phyloP scores from a whole-genome alignment of 2,888 invertebrate species.

The Phengaris arion region DNA sequence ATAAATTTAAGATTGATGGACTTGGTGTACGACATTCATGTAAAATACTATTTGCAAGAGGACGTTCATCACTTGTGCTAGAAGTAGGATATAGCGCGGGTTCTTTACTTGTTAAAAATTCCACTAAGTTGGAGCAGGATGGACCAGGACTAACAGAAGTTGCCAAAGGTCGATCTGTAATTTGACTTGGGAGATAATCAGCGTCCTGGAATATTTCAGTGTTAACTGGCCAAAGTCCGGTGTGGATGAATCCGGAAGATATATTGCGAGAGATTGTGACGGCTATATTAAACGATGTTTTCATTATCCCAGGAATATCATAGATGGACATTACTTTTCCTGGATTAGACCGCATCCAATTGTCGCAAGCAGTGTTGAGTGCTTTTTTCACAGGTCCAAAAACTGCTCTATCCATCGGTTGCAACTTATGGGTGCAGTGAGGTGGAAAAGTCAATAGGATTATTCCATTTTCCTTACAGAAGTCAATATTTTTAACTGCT shows the following conservation, averaged over 20 bases:
- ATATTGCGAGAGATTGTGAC: slow-evolving; percentile 37
- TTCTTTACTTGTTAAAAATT: too few species aligned
- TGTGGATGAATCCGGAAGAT: slow-evolving; percentile 32
- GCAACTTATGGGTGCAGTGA: slow-evolving; percentile 39
- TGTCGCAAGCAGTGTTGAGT: slow-evolving; percentile 35
- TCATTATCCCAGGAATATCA: slow-evolving; percentile 34
- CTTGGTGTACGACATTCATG: too few species aligned
- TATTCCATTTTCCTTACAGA: slow-evolving; percentile 37
- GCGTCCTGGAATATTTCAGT: slow-evolving; percentile 37
- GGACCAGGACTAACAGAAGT: slow-evolving; percentile 28
- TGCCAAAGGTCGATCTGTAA: slow-evolving; percentile 36
- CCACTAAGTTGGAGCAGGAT: too few species aligned
- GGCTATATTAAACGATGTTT: slow-evolving; percentile 35
- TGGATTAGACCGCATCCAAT: slow-evolving; percentile 35
- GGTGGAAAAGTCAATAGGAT: slow-evolving; percentile 38
- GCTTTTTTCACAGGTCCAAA: slow-evolving; percentile 40
- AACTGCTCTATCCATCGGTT: slow-evolving; percentile 38
- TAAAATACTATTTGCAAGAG: too few species aligned
- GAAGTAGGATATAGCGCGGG: too few species aligned
- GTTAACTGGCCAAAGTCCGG: slow-evolving; percentile 37
- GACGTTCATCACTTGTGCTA: too few species aligned
- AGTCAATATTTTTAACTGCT: slow-evolving; percentile 34
- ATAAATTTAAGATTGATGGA: too few species aligned
- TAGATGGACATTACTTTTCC: slow-evolving; percentile 37
- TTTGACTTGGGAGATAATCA: slow-evolving; percentile 19